Conservation (phyloP, 2,113 vertebrate species). For the Ctenodactylus gundi region DNA sequence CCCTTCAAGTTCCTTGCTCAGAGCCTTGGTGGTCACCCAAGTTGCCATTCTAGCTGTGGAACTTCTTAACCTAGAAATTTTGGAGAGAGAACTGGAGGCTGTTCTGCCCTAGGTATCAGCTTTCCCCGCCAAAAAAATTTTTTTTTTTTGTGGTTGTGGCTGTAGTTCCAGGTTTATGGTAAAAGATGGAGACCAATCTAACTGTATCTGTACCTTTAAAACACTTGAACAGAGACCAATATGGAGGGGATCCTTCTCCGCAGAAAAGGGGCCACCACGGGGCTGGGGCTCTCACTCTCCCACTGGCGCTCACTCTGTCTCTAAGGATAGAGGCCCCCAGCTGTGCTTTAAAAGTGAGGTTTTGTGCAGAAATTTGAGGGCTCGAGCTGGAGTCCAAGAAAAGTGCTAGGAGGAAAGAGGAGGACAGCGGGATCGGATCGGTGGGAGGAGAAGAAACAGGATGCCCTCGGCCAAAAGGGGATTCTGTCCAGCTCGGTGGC, state of each 20-base stretch:
- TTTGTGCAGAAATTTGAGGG: not conserved
- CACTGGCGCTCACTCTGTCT: too few species aligned
- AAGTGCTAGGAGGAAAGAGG: not conserved
- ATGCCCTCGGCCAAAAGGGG: not conserved
- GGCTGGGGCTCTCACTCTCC: not conserved
- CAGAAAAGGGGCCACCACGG: not conserved
- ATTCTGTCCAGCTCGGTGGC: accelerated
- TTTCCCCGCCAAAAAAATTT: not conserved
- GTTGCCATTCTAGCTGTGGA: accelerated
- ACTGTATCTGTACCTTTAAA: not conserved
- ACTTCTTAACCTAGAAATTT: not conserved
- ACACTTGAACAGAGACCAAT: not conserved
- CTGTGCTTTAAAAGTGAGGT: not conserved
- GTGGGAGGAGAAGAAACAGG: too few species aligned
- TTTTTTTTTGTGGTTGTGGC: too few species aligned
- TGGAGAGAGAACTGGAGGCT: accelerated
- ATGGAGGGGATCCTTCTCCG: not conserved
- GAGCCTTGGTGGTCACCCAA: not conserved
- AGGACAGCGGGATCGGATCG: too few species aligned
- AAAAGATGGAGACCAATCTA: not conserved
- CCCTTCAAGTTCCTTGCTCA: not conserved
- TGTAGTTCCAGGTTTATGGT: not conserved
- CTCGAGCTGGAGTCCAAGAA: not conserved
- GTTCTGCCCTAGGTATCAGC: not conserved
- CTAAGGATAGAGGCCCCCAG: not conserved